phyloP scores from a whole-genome alignment of 2,797 vertebrate species.

The Esox masquinongy region DNA sequence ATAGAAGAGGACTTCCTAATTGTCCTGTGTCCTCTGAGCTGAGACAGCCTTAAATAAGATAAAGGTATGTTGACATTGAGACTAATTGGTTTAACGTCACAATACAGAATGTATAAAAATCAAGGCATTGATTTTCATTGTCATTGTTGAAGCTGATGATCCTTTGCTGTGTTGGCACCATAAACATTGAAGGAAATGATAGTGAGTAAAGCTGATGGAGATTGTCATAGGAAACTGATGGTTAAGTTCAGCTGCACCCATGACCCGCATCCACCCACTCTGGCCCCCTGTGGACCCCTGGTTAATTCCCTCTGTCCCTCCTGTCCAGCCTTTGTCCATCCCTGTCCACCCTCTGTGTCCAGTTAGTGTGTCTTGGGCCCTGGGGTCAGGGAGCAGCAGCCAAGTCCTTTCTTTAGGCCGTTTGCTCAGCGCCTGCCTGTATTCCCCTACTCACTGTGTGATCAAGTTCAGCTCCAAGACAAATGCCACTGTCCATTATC shows the following conservation, averaged over 20 bases:
- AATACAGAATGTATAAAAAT: conserved; percentile 42
- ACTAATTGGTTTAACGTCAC: conserved; percentile 44
- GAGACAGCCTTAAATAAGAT: conserved; percentile 23
- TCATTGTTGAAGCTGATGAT: conserved; percentile 59
- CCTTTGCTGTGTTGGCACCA: conserved; percentile 41
- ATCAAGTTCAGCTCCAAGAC: conserved; percentile 77
- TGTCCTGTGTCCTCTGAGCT: conserved; percentile 28
- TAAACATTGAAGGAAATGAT: conserved; percentile 45
- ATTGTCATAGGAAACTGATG: conserved; percentile 72
- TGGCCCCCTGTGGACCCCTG: conserved; percentile 49
- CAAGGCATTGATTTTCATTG: conserved; percentile 40
- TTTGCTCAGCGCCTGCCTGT: conserved; percentile 61
- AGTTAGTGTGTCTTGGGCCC: conserved; percentile 42
- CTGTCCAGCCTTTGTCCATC: conserved; percentile 66
- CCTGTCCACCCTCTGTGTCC: conserved; percentile 51
- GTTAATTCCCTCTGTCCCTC: conserved; percentile 63
- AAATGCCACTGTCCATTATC: conserved; percentile 36
- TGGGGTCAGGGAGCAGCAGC: conserved; percentile 45
- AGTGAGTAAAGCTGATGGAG: conserved; percentile 47
- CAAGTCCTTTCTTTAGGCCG: conserved; percentile 50
- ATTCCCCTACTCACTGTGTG: conserved; percentile 59
- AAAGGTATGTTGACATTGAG: conserved; percentile 38
- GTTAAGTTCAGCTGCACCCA: conserved; percentile 71
- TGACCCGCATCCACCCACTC: conserved; percentile 70
- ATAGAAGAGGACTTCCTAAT: not conserved